These are phyloP conservation scores for Cheumatopsyche charites DNA, from an alignment of 1,140 invertebrate species.

Conservation along the genomic window DNA sequence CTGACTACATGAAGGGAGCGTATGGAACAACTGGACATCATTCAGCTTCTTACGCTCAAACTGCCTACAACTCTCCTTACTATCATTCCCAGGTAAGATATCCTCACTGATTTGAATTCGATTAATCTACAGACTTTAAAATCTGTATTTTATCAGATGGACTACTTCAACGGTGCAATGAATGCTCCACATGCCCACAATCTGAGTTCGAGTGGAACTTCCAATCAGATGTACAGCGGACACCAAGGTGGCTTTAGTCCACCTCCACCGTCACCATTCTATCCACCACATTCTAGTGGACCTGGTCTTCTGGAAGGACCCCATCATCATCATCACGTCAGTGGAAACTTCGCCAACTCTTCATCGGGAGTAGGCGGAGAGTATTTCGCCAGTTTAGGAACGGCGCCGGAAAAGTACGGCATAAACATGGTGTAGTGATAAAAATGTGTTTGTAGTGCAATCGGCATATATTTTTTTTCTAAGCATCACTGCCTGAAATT, in stretches of 20 bases:
- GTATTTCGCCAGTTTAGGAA: conserved; percentile 36
- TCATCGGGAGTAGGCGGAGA: conserved; percentile 26
- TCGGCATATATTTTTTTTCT: neutral
- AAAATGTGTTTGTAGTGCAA: neutral
- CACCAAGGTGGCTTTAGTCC: conserved; percentile 48
- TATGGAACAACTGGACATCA: conserved; percentile 59
- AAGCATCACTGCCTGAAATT: too few species aligned
- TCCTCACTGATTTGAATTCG: conserved; percentile 25
- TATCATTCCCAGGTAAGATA: conserved; percentile 60
- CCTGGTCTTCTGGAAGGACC: conserved; percentile 32
- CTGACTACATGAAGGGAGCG: conserved; percentile 55
- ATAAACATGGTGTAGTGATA: conserved; percentile 61
- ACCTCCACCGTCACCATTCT: conserved; percentile 56
- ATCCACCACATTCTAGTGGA: conserved; percentile 40
- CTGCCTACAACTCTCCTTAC: conserved; percentile 63
- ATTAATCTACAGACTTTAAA: too few species aligned
- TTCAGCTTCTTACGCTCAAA: conserved; percentile 67
- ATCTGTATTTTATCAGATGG: conserved; percentile 60
- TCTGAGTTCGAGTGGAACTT: conserved; percentile 23
- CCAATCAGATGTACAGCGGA: conserved; percentile 28
- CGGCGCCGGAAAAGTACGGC: conserved; percentile 60
- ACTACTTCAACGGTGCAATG: conserved; percentile 66
- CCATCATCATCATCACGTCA: conserved; percentile 49
- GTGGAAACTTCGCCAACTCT: conserved; percentile 27
- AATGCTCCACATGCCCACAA: conserved; percentile 51